Conservation (phyloP, 2,888 invertebrate genomes). For the Leistus spinibarbis region DNA sequence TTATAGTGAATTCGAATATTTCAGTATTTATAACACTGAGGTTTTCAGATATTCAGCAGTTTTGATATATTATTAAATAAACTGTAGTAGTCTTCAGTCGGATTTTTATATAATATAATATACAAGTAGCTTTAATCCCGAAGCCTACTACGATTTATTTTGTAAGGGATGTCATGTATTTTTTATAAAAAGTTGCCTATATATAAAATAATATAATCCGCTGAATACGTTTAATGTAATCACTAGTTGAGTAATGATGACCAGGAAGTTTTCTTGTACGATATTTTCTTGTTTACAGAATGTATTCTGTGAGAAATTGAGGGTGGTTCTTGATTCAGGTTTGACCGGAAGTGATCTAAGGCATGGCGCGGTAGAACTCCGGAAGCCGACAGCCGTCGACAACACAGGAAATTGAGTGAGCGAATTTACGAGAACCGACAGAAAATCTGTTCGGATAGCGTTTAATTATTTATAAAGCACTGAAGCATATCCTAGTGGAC, state of each 20-base stretch:
- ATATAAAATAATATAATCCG: too few relatives aligned
- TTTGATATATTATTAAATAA: too few relatives aligned
- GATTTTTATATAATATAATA: too few relatives aligned
- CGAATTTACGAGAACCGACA: slow-evolving; percentile 38
- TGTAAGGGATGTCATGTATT: too few relatives aligned
- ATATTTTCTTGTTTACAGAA: slow-evolving; percentile 27
- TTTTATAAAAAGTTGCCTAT: too few relatives aligned
- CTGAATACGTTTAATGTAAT: neutral
- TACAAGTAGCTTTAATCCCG: too few relatives aligned
- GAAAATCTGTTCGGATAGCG: slow-evolving; percentile 39
- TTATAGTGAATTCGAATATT: too few relatives aligned
- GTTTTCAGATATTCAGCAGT: too few relatives aligned
- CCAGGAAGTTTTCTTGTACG: slow-evolving; percentile 28
- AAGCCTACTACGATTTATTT: too few relatives aligned
- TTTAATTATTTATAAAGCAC: slow-evolving; percentile 39
- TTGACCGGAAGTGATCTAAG: slow-evolving; percentile 35
- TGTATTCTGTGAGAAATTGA: slow-evolving; percentile 25
- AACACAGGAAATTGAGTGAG: slow-evolving; percentile 39
- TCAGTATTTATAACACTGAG: too few relatives aligned
- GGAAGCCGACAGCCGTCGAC: slow-evolving; percentile 33
- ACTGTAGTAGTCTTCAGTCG: too few relatives aligned
- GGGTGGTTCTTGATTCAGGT: slow-evolving; percentile 7
- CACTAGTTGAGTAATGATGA: slow-evolving; percentile 5
- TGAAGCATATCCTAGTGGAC: neutral
- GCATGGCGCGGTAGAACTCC: slow-evolving; percentile 4